phyloP scores from a whole-genome alignment of 2,888 invertebrate species.

The Zeuzera pyrina region DNA sequence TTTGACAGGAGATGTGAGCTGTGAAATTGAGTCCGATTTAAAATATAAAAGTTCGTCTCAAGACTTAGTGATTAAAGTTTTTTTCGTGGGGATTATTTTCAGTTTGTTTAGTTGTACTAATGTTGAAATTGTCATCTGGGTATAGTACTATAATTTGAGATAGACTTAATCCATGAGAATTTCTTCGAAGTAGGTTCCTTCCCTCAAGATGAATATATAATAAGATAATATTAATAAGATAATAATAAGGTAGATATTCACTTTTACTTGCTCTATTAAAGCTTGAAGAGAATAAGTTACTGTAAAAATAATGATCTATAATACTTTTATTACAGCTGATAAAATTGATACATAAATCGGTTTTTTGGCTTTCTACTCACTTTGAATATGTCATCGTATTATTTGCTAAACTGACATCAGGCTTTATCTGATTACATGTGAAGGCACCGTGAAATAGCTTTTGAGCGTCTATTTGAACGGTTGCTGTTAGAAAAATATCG shows the following conservation, averaged over 20 bases:
- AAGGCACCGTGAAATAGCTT: slow-evolving; percentile 53
- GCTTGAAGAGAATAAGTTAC: too few relatives aligned
- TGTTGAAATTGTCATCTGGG: slow-evolving; percentile 35
- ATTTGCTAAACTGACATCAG: too few relatives aligned
- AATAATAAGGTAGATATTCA: too few relatives aligned
- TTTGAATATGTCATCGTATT: too few relatives aligned
- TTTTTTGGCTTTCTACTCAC: too few relatives aligned
- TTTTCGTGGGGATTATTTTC: slow-evolving; percentile 54
- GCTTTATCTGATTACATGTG: slow-evolving; percentile 24
- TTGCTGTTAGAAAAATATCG: slow-evolving; percentile 38
- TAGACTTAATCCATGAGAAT: slow-evolving; percentile 18
- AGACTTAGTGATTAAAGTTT: slow-evolving; percentile 52
- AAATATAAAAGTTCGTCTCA: slow-evolving; percentile 60
- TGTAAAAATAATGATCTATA: too few relatives aligned
- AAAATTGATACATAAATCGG: too few relatives aligned
- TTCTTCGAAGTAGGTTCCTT: too few relatives aligned
- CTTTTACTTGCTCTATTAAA: too few relatives aligned
- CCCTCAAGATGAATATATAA: too few relatives aligned
- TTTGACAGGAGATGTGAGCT: slow-evolving; percentile 69
- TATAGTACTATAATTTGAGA: slow-evolving; percentile 19
- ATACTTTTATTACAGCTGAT: too few relatives aligned
- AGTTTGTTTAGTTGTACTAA: slow-evolving; percentile 60
- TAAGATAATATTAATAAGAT: too few relatives aligned
- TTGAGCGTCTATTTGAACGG: slow-evolving; percentile 8
- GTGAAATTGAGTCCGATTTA: slow-evolving; percentile 69